Conservation (phyloP, 35 echinoderm and acorn worm genomes). For the Hemicentrotus pulcherrimus region DNA sequence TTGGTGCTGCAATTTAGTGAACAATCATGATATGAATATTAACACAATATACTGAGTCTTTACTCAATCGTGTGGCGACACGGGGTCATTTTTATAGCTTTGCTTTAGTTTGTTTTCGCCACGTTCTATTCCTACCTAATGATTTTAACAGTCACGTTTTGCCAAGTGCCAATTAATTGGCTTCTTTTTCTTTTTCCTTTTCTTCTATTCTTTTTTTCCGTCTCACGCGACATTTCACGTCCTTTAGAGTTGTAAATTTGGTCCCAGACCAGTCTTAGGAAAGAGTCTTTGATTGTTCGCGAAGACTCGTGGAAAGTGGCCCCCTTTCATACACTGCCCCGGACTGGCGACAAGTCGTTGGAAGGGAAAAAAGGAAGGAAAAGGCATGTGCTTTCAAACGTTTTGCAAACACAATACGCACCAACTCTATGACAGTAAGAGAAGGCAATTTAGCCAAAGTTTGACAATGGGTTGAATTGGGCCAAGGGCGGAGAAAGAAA, state of each 20-base stretch:
- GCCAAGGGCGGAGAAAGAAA: constrained; percentile 42
- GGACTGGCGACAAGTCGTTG: background rate
- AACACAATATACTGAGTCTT: background rate
- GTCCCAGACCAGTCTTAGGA: constrained; percentile 31
- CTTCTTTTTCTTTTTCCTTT: background rate
- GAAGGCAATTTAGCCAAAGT: constrained; percentile 32
- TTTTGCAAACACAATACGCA: constrained; percentile 33
- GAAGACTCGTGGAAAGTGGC: background rate
- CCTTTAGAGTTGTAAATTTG: background rate
- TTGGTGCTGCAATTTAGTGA: background rate
- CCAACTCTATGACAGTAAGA: background rate
- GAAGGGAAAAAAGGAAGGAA: background rate
- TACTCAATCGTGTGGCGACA: background rate
- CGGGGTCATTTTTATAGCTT: background rate
- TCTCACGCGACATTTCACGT: background rate
- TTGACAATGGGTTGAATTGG: constrained; percentile 33
- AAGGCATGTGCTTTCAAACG: constrained; percentile 19
- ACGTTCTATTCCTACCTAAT: background rate
- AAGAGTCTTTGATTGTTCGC: background rate
- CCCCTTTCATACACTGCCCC: background rate
- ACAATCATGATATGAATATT: constrained; percentile 20
- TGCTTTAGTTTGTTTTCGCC: background rate
- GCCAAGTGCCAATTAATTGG: constrained; percentile 10
- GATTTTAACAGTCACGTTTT: background rate
- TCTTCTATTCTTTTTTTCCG: background rate